Base-by-base conservation (phyloP, 2,888 invertebrate genomes). In the Philopedon plagiatum region DNA sequence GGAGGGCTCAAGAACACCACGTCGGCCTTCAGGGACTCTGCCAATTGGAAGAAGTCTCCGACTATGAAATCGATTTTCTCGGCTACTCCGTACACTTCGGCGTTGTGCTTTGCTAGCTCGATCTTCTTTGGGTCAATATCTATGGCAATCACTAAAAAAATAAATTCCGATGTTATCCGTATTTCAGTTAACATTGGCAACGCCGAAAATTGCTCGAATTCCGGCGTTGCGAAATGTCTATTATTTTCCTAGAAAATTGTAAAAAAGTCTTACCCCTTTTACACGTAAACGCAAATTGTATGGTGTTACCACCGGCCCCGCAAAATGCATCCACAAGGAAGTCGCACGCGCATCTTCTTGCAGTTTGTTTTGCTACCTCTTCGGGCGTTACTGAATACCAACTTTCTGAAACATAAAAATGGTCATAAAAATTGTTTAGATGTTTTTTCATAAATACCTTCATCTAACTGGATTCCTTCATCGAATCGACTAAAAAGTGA, bases 331-430 rank as follows among this genome's bases (percentile, higher is more conserved):
- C 99, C 0, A 99, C 86, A 46, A 99, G 91, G 0, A 95, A 86
- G 82, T 94, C 93, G 81, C 92, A 91, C 41, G 88, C 86, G 80
- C 95, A 94, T 63, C 97, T 91, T 78, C 92, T 89, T 0, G 99
- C 99, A 76, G 97, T 93, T 83, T 98, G 95, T 58, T 89, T 88
- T 7, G 98, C 99, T 21, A 99, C 93, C 81, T 91, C 90, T 87
- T 99, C 99, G 0, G 99, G 99, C 0, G 99, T 99, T 7, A 99
- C 99, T 0, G 98, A 99, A 87, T 96, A 99, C 99, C 99, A 99
- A 78, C 97, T 96, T 87, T 99, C 99, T 93, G 83, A 1, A 86
- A 85, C 70, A 77, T 76, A 78, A 34, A 34, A 49, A 63, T n/a
- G n/a, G n/a, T n/a, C n/a, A n/a, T n/a, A n/a, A n/a, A n/a, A n/a